phyloP scores from a whole-genome alignment of 2,113 vertebrate species.

The Rhagologus leucostigma region DNA sequence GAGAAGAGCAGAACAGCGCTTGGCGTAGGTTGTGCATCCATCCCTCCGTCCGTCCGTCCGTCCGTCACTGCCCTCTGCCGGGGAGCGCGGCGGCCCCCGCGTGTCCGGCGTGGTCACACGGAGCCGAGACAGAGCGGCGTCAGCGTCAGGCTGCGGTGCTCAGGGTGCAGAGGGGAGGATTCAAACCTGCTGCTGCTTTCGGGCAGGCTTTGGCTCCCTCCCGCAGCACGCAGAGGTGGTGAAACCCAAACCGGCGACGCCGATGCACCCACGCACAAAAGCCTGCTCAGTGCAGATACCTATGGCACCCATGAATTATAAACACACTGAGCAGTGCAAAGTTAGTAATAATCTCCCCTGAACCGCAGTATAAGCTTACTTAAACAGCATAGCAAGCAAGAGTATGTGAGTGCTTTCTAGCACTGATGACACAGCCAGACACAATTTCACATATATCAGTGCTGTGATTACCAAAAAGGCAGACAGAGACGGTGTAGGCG shows the following conservation, averaged over 20 bases:
- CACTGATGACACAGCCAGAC: background rate
- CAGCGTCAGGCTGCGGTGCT: rapidly evolving
- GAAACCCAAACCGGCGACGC: rapidly evolving
- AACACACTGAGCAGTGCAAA: background rate
- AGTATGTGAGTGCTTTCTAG: background rate
- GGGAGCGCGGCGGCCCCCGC: background rate
- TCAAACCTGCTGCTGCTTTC: no score
- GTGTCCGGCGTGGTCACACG: rapidly evolving
- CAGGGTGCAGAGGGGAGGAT: background rate
- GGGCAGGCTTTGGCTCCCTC: rapidly evolving
- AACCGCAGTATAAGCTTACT: background rate
- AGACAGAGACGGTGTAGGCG: background rate
- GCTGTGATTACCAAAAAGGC: background rate
- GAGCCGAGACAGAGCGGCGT: rapidly evolving
- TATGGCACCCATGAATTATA: background rate
- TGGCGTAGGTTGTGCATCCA: rapidly evolving
- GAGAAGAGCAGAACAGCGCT: background rate
- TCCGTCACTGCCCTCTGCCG: slow-evolving; percentile 23
- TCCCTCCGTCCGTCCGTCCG: background rate
- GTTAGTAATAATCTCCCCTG: background rate
- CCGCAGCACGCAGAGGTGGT: rapidly evolving
- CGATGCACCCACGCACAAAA: rapidly evolving
- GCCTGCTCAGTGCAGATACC: rapidly evolving
- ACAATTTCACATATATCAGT: background rate
- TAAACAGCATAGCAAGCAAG: background rate